phyloP scores from a whole-genome alignment of 2,113 vertebrate genomes.

The Brachyistius frenatus region DNA sequence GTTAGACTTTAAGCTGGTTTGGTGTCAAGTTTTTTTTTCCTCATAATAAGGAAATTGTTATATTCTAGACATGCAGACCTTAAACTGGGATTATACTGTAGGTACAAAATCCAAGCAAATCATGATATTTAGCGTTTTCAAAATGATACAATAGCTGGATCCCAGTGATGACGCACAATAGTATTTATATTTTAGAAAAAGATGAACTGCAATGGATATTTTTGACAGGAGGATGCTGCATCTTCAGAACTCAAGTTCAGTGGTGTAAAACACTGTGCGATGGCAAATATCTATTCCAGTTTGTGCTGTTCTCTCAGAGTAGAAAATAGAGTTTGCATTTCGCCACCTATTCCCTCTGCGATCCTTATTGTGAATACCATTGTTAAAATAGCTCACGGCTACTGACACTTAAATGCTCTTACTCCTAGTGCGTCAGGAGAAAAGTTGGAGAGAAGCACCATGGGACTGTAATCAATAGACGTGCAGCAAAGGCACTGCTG shows the following conservation, averaged over 20 bases:
- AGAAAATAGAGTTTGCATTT: slow-evolving; percentile 22
- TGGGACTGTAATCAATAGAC: slow-evolving; percentile 38
- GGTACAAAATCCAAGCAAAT: no score
- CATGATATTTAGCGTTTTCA: no score
- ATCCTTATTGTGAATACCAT: slow-evolving; percentile 40
- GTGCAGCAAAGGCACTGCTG: neutral
- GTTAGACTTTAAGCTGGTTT: neutral
- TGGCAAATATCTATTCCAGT: slow-evolving; percentile 9
- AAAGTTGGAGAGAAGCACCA: slow-evolving; percentile 30
- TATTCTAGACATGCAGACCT: neutral
- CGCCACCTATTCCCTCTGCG: slow-evolving; percentile 15
- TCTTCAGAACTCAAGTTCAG: slow-evolving; percentile 1
- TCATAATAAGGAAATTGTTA: neutral
- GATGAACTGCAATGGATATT: no score
- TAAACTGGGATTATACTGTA: no score
- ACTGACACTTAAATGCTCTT: slow-evolving; percentile 1
- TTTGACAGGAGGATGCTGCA: neutral
- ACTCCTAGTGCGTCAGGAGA: slow-evolving; percentile 17
- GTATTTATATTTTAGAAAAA: neutral
- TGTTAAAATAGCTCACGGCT: slow-evolving; percentile 57
- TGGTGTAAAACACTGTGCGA: neutral
- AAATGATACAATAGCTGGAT: no score
- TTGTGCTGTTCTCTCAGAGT: slow-evolving; percentile 5
- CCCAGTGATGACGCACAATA: no score
- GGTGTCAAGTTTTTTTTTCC: neutral